Percentiles rank a stretch among this genome's conserved stretches.
These are phyloP conservation scores for Parelbella ahira DNA, from an alignment of 2,888 invertebrate genomes.

Conservation along the genomic window DNA sequence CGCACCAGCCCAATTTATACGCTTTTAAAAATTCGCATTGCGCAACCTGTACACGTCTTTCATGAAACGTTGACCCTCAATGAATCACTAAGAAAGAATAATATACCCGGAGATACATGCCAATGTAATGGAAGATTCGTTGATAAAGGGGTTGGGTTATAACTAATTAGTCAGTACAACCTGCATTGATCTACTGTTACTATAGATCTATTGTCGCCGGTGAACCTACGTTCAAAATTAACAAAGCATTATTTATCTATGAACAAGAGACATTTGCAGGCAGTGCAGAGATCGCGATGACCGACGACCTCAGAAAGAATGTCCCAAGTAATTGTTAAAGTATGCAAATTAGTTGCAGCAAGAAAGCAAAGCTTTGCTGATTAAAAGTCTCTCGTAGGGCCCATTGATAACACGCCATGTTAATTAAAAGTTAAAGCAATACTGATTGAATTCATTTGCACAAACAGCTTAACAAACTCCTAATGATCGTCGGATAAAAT, in stretches of 20 bases:
- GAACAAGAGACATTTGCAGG: slow-evolving; percentile 20
- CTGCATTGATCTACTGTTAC: no score
- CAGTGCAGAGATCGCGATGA: slow-evolving; percentile 37
- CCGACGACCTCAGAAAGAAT: slow-evolving; percentile 52
- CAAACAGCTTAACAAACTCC: slow-evolving; percentile 31
- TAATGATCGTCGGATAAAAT: slow-evolving; percentile 17
- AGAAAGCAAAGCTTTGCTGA: slow-evolving; percentile 33
- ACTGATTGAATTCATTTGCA: slow-evolving; percentile 36
- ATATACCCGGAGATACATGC: no score
- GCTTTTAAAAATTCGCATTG: no score
- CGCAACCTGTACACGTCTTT: no score
- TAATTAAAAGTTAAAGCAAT: slow-evolving; percentile 47
- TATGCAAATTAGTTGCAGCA: slow-evolving; percentile 59
- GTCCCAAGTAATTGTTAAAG: slow-evolving; percentile 66
- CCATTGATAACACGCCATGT: slow-evolving; percentile 49
- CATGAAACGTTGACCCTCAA: no score
- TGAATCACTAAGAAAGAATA: no score
- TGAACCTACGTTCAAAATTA: no score
- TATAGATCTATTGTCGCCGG: no score
- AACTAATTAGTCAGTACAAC: no score
- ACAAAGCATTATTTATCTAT: slow-evolving; percentile 18
- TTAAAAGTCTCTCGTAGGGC: slow-evolving; percentile 47
- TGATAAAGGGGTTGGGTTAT: no score
- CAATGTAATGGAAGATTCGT: no score
- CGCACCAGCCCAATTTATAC: no score